Base-by-base conservation (phyloP, 2,888 invertebrate genomes). In the Pantelozetes paolii region DNA sequence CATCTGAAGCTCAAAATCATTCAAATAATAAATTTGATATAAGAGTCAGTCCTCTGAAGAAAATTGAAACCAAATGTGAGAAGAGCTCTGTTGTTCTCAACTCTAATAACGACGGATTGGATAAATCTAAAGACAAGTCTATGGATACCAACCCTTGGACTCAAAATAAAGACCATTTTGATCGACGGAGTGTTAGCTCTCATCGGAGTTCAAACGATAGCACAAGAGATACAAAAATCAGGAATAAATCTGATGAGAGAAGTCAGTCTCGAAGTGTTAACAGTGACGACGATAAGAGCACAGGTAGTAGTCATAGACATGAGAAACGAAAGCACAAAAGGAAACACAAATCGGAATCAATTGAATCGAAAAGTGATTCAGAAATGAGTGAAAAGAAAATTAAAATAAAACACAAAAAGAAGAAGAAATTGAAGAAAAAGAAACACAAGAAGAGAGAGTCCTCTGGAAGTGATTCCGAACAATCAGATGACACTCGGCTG, bases 401-500 rank as follows among this genome's bases (percentile, higher is more conserved):
- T 45, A 28, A 32, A n/a, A 26, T 48, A 11, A 71, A 71, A 32
- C 48, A 71, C 32, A 42, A 74, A 20, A 74, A 72, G 26, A 75
- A 75, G 30, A 73, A 28, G n/a, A 64, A 74, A 15, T 50, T 70
- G 48, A 64, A 72, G 64, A 75, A 75, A 30, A 74, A 75, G 26
- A 77, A 74, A 36, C 45, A 57, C 42, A 76, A 73, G n/a, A 80
- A 72, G 40, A 71, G 30, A 71, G 40, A 71, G 28, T 71, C 64
- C 23, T 62, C 50, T 32, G 71, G 57, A 13, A 72, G 75, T 74
- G 75, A 77, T 15, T 72, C 73, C 71, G 74, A 74, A 36, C 76
- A 73, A 36, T 75, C 74, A 62, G 71, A 71, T 48, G 75, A 76
- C 67, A 75, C 73, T 23, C 81, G 81, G 73, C 80, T 81, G 77